Evolutionary conservation across 2,797 vertebrate species (phyloP).

Genomic region (Erpetoichthys calabaricus): DNA sequence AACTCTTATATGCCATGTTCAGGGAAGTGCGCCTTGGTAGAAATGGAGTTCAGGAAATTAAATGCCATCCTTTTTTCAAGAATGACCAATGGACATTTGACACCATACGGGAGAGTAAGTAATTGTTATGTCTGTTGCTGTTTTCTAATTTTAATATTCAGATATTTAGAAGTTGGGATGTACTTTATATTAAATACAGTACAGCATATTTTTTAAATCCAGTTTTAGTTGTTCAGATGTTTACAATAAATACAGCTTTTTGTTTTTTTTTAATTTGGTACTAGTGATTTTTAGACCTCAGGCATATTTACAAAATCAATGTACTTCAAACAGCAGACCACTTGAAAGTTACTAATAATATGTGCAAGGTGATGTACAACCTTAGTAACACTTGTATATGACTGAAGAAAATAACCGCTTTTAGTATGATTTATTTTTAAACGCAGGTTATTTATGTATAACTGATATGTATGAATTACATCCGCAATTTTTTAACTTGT

Average conservation of each 20-base stretch:
- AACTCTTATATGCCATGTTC: conserved; percentile 26
- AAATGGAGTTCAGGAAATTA: conserved; percentile 92
- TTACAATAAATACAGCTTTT: not conserved
- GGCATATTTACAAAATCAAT: not conserved
- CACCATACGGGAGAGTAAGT: conserved; percentile 91
- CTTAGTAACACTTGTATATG: too few species aligned
- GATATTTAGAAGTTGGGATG: not conserved
- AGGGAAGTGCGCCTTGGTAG: conserved; percentile 91
- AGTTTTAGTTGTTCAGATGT: too few species aligned
- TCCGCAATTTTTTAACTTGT: not conserved
- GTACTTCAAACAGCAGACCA: too few species aligned
- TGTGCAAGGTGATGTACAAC: too few species aligned
- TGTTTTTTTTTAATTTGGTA: not conserved
- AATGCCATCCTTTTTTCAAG: conserved; percentile 84
- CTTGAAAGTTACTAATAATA: too few species aligned
- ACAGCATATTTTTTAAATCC: too few species aligned
- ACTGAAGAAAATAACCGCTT: too few species aligned
- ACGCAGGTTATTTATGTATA: too few species aligned
- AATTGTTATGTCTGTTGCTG: conserved; percentile 8
- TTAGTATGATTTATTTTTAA: too few species aligned
- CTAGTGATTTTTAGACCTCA: not conserved
- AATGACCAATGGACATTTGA: conserved; percentile 95
- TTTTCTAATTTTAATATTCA: not conserved
- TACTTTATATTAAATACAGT: not conserved
- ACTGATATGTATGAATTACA: too few species aligned